A percentile compares a stretch with the other conserved stretches of the same genome.
phyloP scores from a whole-genome alignment of 2,888 invertebrate genomes.

The Apamea sordens region DNA sequence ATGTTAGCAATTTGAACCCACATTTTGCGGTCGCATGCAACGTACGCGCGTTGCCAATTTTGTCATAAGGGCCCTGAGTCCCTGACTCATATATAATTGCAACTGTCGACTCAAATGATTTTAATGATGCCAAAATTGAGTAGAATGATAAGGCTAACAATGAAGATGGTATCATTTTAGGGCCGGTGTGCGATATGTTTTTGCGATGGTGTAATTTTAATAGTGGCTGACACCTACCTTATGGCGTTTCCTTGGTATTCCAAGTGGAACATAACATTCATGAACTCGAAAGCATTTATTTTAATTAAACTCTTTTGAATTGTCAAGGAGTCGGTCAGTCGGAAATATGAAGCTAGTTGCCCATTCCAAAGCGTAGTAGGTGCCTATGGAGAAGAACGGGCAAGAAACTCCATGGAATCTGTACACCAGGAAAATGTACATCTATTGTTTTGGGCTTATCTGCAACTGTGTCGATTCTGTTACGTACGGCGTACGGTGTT shows the following conservation, averaged over 20 bases:
- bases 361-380: too few species aligned
- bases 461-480: background rate
- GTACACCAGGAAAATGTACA: background rate
- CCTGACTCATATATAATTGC: conserved; percentile 71
- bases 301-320: background rate
- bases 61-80: conserved; percentile 63
- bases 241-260: conserved; percentile 31
- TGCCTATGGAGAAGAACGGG: background rate
- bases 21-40: conserved; percentile 62
- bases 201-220: conserved; percentile 51
- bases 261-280: conserved; percentile 25
- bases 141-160: conserved; percentile 72
- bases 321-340: background rate
- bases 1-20: conserved; percentile 67
- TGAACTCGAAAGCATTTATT: background rate
- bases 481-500: background rate
- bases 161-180: conserved; percentile 72
- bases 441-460: background rate
- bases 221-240: conserved; percentile 20
- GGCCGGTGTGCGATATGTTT: conserved; percentile 63
- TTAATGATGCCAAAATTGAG: conserved; percentile 77
- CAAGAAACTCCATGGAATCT: background rate
- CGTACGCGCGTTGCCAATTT: conserved; percentile 70
- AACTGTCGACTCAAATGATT: conserved; percentile 74
- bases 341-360: background rate